Evolutionary conservation across 2,797 vertebrate genomes (phyloP).

Genomic region (Parauchenoglanis punctatus): DNA sequence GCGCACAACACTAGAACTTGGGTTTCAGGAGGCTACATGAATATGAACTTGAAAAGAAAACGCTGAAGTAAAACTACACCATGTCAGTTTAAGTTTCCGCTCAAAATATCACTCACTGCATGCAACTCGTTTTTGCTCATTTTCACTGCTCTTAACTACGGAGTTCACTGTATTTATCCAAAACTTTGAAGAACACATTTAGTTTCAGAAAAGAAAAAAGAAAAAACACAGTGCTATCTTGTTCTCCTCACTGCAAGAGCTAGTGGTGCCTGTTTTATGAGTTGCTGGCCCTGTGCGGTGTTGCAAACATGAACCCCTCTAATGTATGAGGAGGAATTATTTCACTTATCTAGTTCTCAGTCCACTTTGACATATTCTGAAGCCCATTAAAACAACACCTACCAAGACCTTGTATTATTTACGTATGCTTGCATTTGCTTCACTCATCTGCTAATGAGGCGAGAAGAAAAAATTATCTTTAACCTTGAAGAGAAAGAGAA

Average conservation of each 20-base stretch:
- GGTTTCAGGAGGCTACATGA: too few relatives aligned
- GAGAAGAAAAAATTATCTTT: not conserved
- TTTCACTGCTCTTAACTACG: not conserved
- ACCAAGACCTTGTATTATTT: not conserved
- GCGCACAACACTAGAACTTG: too few relatives aligned
- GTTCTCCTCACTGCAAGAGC: constrained; percentile 25
- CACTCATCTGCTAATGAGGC: not conserved
- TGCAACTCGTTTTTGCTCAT: not conserved
- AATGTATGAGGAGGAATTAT: constrained; percentile 60
- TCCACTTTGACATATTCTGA: constrained; percentile 46
- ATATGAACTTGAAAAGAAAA: not conserved
- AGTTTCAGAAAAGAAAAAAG: not conserved
- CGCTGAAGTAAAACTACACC: not conserved
- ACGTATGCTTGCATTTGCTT: constrained; percentile 22
- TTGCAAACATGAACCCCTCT: constrained; percentile 50
- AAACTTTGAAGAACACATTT: not conserved
- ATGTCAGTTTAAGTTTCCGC: not conserved
- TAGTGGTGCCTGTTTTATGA: constrained; percentile 25
- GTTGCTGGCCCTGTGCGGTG: constrained; percentile 44
- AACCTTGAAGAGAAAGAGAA: not conserved
- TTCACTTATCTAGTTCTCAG: constrained; percentile 56
- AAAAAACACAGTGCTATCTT: not conserved
- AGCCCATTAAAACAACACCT: constrained; percentile 26
- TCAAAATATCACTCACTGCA: not conserved
- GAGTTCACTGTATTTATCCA: not conserved